Conservation (phyloP, 2,113 vertebrate genomes). For the Bettongia penicillata region DNA sequence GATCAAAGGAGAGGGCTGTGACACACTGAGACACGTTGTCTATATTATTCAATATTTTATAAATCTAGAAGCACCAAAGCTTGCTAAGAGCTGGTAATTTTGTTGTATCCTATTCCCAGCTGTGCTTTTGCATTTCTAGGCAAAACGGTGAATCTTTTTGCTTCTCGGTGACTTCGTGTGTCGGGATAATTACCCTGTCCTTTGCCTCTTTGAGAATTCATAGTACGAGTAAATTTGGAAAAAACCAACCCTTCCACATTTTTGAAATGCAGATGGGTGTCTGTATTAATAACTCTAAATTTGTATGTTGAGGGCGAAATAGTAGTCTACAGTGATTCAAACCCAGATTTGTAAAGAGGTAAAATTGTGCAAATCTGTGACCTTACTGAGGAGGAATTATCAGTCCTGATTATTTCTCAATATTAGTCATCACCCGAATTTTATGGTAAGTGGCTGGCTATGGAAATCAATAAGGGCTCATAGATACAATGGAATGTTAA, state of each 20-base stretch:
- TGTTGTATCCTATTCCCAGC: neutral
- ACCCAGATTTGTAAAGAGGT: neutral
- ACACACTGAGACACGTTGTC: neutral
- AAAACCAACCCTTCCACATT: slow-evolving; percentile 16
- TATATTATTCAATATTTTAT: slow-evolving; percentile 6
- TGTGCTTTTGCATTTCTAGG: slow-evolving; percentile 38
- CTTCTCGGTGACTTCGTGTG: slow-evolving; percentile 30
- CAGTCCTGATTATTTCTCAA: neutral
- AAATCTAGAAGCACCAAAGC: neutral
- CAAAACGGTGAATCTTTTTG: slow-evolving; percentile 16
- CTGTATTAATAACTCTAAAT: slow-evolving; percentile 19
- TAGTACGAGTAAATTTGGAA: slow-evolving; percentile 1
- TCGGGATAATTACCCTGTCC: slow-evolving; percentile 6
- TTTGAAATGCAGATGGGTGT: slow-evolving; percentile 23
- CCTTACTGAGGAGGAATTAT: neutral
- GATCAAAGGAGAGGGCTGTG: too few relatives aligned
- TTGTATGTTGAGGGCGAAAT: neutral
- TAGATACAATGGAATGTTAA: neutral
- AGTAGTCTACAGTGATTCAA: neutral
- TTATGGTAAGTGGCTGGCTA: neutral
- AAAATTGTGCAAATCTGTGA: neutral
- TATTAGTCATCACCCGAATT: neutral
- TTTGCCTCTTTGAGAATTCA: slow-evolving; percentile 28
- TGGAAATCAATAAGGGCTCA: neutral
- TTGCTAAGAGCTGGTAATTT: neutral